phyloP scores from a whole-genome alignment of 2,113 vertebrate species.

The Chroicocephalus ridibundus region DNA sequence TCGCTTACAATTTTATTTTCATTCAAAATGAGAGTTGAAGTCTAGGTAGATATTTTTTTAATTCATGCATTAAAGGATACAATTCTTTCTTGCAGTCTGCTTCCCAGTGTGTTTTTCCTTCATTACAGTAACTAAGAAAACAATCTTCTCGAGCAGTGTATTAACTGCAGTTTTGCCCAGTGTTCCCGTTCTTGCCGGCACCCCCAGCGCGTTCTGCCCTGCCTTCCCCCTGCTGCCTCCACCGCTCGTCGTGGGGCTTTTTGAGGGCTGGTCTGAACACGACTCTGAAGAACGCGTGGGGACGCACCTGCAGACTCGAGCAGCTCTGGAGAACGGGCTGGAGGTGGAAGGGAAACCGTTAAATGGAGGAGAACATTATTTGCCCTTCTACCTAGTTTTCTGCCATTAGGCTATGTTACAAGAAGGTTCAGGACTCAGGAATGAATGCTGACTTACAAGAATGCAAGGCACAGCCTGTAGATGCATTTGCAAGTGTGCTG shows the following conservation, averaged over 20 bases:
- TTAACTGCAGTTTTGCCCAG: background rate
- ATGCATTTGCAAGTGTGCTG: background rate
- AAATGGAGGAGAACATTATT: background rate
- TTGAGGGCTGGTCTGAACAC: background rate
- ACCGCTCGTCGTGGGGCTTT: fast-evolving
- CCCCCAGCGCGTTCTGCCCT: fast-evolving
- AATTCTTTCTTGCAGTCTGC: background rate
- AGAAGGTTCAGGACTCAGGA: background rate
- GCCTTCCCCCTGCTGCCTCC: background rate
- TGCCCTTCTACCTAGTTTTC: background rate
- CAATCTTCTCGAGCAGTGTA: background rate
- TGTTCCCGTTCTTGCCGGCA: background rate
- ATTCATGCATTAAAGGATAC: background rate
- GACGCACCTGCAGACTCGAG: background rate
- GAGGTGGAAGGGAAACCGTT: background rate
- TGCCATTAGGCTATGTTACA: background rate
- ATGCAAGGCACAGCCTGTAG: background rate
- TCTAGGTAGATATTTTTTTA: background rate
- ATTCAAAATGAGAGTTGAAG: background rate
- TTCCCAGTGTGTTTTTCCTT: background rate
- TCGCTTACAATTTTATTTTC: background rate
- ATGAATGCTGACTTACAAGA: background rate
- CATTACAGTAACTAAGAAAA: background rate
- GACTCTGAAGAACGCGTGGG: fast-evolving
- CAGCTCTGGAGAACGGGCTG: background rate